Evolutionary conservation across 1,140 invertebrate species (phyloP), one percentile per base, ranked within the genome.

Genomic region (Teleogryllus occipitalis): DNA sequence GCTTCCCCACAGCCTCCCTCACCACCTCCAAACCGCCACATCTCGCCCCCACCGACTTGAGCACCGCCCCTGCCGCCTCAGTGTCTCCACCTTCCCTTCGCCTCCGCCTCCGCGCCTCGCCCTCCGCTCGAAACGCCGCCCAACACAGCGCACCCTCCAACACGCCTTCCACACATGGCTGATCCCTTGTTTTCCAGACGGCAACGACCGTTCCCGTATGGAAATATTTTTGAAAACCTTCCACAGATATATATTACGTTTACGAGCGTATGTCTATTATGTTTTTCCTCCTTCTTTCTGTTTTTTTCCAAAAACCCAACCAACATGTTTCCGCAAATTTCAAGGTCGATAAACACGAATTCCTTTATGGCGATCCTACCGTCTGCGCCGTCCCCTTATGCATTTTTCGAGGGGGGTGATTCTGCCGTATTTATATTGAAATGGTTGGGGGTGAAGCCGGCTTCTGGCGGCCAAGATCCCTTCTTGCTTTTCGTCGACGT

Each of bases 311-410:
- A 65, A 65, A 65, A 65, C 54, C 54, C 54, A 65, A 65, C 54
- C 54, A 65, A 65, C 54, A 65, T 65, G 54, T 65, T 65, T 65
- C 54, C 54, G 54, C 54, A 65, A 65, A 65, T 65, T 65, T 65
- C 54, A 65, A 18, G 54, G 54, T 65, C 54, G 54, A 65, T 65
- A 65, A 65, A 65, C 54, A 65, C 54, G 54, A 65, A 65, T 65
- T 65, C 18, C 54, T 65, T 65, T 65, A 65, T 65, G 54, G 54
- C 18, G 54, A 65, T 65, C 7, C 54, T 2, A 65, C 54, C 54
- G 54, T 65, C 54, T 14, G 18, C 54, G 10, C 7, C 54, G 2
- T 65, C 54, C 18, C 27, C 54, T 65, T 65, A 18, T 65, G 54
- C 18, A 65, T 65, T 65, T 18, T 10, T 18, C 54, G 18, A 65